Base-by-base conservation (phyloP, 2,888 invertebrate genomes). In the Sinhomidia bicolor region DNA sequence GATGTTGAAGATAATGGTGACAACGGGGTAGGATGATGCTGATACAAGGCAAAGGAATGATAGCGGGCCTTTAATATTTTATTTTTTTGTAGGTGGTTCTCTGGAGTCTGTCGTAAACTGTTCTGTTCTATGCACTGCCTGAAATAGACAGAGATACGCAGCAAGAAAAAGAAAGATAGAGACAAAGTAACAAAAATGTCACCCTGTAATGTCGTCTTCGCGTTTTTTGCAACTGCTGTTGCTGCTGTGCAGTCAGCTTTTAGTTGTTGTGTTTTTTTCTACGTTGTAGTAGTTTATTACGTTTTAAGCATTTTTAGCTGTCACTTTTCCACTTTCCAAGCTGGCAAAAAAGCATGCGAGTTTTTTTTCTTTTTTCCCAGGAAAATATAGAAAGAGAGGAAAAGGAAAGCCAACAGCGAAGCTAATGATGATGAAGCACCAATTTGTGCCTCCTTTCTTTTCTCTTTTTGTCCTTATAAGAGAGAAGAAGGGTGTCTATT, bases 391-490 rank as follows among this genome's bases (percentile, higher is more conserved):
- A 36, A 7, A 36, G 12, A 47, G 47, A 47, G 10, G 20, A 10
- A 23, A 41, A 10, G 41, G 7, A 57, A n/a, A 57, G 57, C 20
- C 14, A 41, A 60, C 41, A 79, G 79, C 57, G 57, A 57, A 60
- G 65, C 85, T 85, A 85, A 85, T 85, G 85, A 85, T 85, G 86
- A 86, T 86, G 74, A 65, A 86, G 80, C 86, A 86, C 80, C 86
- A 86, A 86, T 86, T 86, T 86, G 86, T 60, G 71, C 44, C 65
- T 71, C 36, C 14, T 57, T 29, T 26, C 26, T 44, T 41, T 6
- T 51, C 32, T 54, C 51, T 78, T n/a, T 32, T 20, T 54, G 17
- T 51, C n/a, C 32, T 23, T 26, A 10, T 60, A 41, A 20, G 10
- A 44, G 9, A 20, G 32, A 12, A 7, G 29, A 6, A n/a, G 17